Evolutionary conservation across 2,113 vertebrate genomes (phyloP), one percentile per base, ranked within the genome.

Genomic region (Deroptyus accipitrinus): DNA sequence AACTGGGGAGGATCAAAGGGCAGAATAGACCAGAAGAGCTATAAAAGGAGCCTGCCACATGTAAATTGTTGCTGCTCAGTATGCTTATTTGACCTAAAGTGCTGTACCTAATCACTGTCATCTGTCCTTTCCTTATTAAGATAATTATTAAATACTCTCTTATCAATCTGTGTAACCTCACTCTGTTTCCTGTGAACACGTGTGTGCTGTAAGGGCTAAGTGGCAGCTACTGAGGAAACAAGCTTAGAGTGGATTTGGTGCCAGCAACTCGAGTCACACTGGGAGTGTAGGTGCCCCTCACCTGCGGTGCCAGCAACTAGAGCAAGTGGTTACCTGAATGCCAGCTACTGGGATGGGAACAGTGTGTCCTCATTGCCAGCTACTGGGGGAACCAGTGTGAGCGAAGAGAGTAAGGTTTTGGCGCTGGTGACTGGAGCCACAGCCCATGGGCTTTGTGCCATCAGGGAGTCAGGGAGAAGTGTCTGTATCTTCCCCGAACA

Each of bases 51-150:
- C 22, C 8, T 67, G 18, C 8, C 70, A 75, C 5, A 3, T 27
- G 20, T 31, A 77, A 77, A 64, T 33, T 13, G 0, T 31, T 79
- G 20, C 37, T 72, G 30, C 33, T 83, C 27, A n/a, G 22, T 55
- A 18, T 0, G 0, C 23, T 39, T 79, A 12, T 57, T 61, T 42
- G 66, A 77, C n/a, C 0, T 59, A 14, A 3, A 77, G n/a, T 22
- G 16, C 59, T 67, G 39, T 19, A 42, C 23, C n/a, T 67, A 41
- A 30, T 61, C 25, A 7, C 44, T 66, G 8, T 27, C 59, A 27
- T 33, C 33, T 77, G 25, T 20, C 39, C 59, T 78, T 17, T 90
- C 35, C 16, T 57, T 59, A 35, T 59, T 35, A 35, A 35, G 57
- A 35, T 23, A 24, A 12, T 27, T 73, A 27, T 39, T 48, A 37